phyloP scores from a whole-genome alignment of 2,797 vertebrate species.

The Lutjanus argentimaculatus region DNA sequence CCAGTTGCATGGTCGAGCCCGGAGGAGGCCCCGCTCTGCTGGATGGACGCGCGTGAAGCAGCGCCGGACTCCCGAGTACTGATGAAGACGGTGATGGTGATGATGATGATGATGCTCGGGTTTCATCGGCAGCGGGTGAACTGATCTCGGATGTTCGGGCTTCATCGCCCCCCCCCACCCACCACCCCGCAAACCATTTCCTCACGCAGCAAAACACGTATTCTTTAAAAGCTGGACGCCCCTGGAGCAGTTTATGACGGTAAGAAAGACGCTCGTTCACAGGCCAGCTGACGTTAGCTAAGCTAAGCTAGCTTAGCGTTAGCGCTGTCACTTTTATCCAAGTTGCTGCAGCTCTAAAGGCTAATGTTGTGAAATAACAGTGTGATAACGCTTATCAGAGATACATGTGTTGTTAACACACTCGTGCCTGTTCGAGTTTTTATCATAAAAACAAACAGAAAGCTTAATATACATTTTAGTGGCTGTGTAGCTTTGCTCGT shows the following conservation, averaged over 20 bases:
- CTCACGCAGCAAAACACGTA: conserved; percentile 70
- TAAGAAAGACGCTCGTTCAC: conserved; percentile 72
- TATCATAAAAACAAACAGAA: neutral
- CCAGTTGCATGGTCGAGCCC: conserved; percentile 80
- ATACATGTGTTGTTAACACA: neutral
- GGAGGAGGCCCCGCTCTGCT: conserved; percentile 85
- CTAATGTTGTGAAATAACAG: conserved; percentile 26
- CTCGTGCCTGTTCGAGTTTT: neutral
- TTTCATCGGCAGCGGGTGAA: conserved; percentile 80
- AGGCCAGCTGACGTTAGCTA: conserved; percentile 70
- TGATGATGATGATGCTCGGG: conserved; percentile 76
- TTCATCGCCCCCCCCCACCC: conserved; percentile 70
- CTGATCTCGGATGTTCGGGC: conserved; percentile 85
- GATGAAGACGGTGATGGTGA: conserved; percentile 77
- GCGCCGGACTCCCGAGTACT: conserved; percentile 73
- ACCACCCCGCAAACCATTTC: conserved; percentile 73
- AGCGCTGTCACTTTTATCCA: conserved; percentile 82
- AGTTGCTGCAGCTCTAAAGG: conserved; percentile 60
- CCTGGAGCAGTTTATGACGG: conserved; percentile 89
- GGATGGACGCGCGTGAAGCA: conserved; percentile 80
- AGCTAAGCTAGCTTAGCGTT: conserved; percentile 28
- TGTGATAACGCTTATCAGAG: neutral
- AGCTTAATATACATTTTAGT: neutral
- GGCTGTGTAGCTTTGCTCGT: conserved; percentile 53
- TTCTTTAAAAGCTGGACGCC: conserved; percentile 88